Conservation (phyloP, 2,797 vertebrate species). For the Gallirallus australis region DNA sequence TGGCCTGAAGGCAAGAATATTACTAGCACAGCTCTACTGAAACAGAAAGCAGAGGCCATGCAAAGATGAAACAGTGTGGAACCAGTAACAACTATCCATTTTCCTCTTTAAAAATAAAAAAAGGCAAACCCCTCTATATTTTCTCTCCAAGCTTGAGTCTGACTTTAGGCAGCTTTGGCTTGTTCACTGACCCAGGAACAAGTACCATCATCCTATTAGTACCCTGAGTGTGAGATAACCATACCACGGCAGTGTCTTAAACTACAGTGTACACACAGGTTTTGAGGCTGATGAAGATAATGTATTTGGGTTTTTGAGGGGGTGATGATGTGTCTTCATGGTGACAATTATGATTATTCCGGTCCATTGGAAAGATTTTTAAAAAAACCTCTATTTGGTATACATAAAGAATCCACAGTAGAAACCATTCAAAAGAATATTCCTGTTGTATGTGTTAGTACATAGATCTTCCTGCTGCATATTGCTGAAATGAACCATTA, state of each 20-base stretch:
- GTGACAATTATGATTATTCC: slow-evolving; percentile 37
- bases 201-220: slow-evolving; percentile 58
- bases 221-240: slow-evolving; percentile 51
- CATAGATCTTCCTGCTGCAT: not conserved
- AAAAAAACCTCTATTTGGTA: not conserved
- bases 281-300: slow-evolving; percentile 29
- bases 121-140: not conserved
- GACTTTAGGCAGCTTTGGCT: slow-evolving; percentile 65
- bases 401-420: not conserved
- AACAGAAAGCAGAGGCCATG: not conserved
- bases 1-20: slow-evolving; percentile 38
- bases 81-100: slow-evolving; percentile 34
- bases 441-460: not conserved
- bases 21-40: slow-evolving; percentile 6
- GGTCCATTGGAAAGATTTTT: slow-evolving; percentile 13
- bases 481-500: not conserved
- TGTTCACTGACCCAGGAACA: slow-evolving; percentile 69
- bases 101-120: not conserved
- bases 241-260: slow-evolving; percentile 32
- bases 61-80: not conserved
- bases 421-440: not conserved
- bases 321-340: not conserved
- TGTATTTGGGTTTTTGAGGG: not conserved
- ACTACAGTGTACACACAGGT: not conserved
- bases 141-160: slow-evolving; percentile 31